phyloP scores from a whole-genome alignment of 2,797 vertebrate species.

The Clarias pachynema region DNA sequence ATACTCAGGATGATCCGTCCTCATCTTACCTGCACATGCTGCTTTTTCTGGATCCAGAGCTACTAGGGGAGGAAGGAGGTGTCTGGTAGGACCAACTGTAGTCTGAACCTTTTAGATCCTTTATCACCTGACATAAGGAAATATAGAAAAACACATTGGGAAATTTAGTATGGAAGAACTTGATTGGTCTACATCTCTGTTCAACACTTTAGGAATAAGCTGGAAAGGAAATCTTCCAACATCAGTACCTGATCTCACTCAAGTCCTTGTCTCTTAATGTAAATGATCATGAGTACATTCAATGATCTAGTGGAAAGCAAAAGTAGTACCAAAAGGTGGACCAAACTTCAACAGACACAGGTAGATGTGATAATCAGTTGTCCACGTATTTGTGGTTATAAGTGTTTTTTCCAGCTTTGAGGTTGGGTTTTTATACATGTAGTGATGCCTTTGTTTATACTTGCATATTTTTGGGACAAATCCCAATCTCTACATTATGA shows the following conservation, averaged over 20 bases:
- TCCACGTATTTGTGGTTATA: background rate
- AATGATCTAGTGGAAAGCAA: background rate
- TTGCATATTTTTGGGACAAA: too few relatives aligned
- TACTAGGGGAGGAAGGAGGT: slow-evolving; percentile 91
- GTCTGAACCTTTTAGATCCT: slow-evolving; percentile 95
- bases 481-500: too few relatives aligned
- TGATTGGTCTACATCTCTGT: background rate
- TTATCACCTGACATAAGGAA: slow-evolving; percentile 83
- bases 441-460: too few relatives aligned
- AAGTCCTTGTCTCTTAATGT: background rate
- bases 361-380: background rate
- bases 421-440: too few relatives aligned
- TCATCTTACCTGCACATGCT: slow-evolving; percentile 93
- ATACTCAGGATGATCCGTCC: background rate
- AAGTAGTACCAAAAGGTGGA: background rate
- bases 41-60: slow-evolving; percentile 93
- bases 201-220: background rate
- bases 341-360: background rate
- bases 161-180: background rate
- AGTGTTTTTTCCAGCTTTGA: too few relatives aligned
- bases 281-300: background rate
- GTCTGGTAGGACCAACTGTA: slow-evolving; percentile 98
- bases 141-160: slow-evolving; percentile 42
- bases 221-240: too few relatives aligned
- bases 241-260: background rate